Evolutionary conservation across 1,140 invertebrate species (phyloP).

Genomic region (Pogonomyrmex californicus): DNA sequence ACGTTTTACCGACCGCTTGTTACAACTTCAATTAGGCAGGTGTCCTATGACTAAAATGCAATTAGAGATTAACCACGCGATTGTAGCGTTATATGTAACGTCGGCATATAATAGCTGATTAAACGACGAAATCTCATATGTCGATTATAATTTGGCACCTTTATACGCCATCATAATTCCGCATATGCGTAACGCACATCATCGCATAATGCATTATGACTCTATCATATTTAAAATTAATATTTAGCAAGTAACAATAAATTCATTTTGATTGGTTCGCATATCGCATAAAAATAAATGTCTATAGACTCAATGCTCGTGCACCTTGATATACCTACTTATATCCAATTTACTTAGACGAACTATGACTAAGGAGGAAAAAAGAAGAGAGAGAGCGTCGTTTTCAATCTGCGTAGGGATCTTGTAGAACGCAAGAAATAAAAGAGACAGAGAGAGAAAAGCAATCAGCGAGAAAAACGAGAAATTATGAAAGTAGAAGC

Average conservation of each 20-base stretch:
- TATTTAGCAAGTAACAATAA: not conserved
- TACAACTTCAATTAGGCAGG: slow-evolving; percentile 45
- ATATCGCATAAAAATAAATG: not conserved
- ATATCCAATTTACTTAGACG: not conserved
- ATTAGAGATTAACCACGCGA: slow-evolving; percentile 37
- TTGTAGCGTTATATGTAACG: slow-evolving; percentile 35
- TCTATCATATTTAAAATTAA: not conserved
- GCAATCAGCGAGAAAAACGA: not conserved
- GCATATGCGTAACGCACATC: not conserved
- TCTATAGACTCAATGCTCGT: not conserved
- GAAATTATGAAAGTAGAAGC: not conserved
- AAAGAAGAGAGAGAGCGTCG: not conserved
- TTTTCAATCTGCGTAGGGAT: not conserved
- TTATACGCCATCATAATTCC: not conserved
- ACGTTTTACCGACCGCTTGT: slow-evolving; percentile 14
- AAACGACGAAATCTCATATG: slow-evolving; percentile 37
- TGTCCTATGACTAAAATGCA: slow-evolving; percentile 49
- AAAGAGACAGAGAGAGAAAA: not conserved
- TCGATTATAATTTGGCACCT: slow-evolving; percentile 9
- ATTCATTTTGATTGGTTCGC: not conserved
- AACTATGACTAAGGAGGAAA: not conserved
- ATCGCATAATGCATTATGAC: not conserved
- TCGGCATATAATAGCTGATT: slow-evolving; percentile 17
- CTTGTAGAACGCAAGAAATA: not conserved
- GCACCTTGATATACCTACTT: not conserved